Evolutionary conservation across 2,113 vertebrate genomes (phyloP), one percentile per base, ranked within the genome.

Genomic region (Okapia johnstoni): DNA sequence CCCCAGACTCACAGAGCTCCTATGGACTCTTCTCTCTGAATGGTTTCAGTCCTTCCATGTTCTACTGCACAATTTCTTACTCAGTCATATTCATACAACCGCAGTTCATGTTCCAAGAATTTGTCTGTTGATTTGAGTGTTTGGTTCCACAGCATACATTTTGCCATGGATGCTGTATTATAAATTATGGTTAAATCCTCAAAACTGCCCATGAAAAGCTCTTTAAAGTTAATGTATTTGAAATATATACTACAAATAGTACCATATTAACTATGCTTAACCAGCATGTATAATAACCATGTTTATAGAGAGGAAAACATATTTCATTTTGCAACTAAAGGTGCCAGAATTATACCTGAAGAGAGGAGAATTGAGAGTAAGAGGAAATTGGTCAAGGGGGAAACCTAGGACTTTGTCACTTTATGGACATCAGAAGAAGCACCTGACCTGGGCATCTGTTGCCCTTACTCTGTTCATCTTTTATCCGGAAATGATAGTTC

Each of bases 191-290:
- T 26, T 97, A 87, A 96, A 83, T 85, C 80, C 87, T 85, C 84
- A 95, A 93, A 96, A 98, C 80, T 97, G n/a, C 87, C 95, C 97
- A 97, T 77, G 55, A 86, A 96, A 85, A 61, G 0, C 89, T 96
- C 92, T 97, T 97, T 94, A 97, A 97, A 96, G 70, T 96, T 91
- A 97, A 97, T 92, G 70, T 95, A 89, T 97, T 97, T 97, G 66
- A 98, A 96, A 92, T 85, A 93, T 70, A 48, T 91, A 93, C 52
- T 91, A 87, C 4, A 92, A 94, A 95, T 80, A 28, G 70, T 57
- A 79, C 58, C 43, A 66, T 81, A 91, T 94, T 88, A 94, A 83
- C 95, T 89, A 73, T 85, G 52, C 46, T 94, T 95, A 96, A 43
- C 89, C 73, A 63, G 14, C 79, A 87, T 92, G 80, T 94, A 86